Evolutionary conservation across 2,888 invertebrate species (phyloP).

Genomic region (Tiliacea aurago): DNA sequence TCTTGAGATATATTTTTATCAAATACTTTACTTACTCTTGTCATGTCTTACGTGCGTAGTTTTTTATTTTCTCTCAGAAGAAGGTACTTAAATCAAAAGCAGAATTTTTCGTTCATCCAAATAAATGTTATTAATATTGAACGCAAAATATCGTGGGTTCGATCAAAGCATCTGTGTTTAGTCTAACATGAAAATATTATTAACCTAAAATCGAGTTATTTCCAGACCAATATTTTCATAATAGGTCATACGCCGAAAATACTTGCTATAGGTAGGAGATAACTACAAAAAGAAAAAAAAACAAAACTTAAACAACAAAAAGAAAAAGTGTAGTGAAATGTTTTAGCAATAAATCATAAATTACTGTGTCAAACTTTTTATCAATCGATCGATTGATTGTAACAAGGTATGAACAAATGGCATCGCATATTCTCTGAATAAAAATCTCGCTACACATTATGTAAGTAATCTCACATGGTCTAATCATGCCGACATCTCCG

Average conservation of each 20-base stretch:
- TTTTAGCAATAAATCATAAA: constrained; percentile 55
- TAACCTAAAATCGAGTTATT: constrained; percentile 24
- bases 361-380: constrained; percentile 39
- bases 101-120: constrained; percentile 32
- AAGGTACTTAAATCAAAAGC: constrained; percentile 35
- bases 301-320: background rate
- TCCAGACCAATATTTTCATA: constrained; percentile 26
- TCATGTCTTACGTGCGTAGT: constrained; percentile 30
- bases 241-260: background rate
- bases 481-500: constrained; percentile 76
- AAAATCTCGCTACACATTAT: constrained; percentile 45
- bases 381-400: constrained; percentile 52
- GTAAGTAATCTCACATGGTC: constrained; percentile 67
- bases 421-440: constrained; percentile 56
- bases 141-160: constrained; percentile 19
- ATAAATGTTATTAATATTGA: constrained; percentile 54
- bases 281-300: background rate
- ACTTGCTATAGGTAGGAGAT: background rate
- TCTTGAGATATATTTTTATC: constrained; percentile 53
- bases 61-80: constrained; percentile 16
- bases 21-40: constrained; percentile 30
- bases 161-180: constrained; percentile 29
- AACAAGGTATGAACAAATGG: constrained; percentile 50
- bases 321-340: constrained; percentile 18
- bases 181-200: constrained; percentile 13